These are phyloP conservation scores for Petrolisthes manimaculis DNA, from an alignment of 2,888 invertebrate genomes.

Conservation along the genomic window DNA sequence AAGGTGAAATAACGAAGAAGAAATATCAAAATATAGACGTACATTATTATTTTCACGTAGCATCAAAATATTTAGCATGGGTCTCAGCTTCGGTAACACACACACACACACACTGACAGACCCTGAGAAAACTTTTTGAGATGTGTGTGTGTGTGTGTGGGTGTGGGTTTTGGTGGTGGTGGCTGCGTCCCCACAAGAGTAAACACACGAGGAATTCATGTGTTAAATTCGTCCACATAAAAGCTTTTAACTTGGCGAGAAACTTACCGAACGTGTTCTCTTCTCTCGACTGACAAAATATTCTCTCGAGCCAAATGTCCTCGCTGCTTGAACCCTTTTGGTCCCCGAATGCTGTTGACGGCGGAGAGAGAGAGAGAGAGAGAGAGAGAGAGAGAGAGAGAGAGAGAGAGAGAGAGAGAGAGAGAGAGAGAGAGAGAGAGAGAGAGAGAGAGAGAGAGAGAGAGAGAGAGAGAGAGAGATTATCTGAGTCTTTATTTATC, in stretches of 20 bases:
- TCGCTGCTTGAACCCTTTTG: no score
- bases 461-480: constrained; percentile 1
- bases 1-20: not conserved
- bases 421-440: constrained; percentile 19
- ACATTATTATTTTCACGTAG: no score
- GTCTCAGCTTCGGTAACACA: no score
- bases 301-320: not conserved
- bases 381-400: constrained; percentile 19
- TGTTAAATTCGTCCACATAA: constrained; percentile 37
- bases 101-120: no score
- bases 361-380: constrained; percentile 15
- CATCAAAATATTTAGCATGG: no score
- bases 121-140: no score
- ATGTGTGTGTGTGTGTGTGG: not conserved
- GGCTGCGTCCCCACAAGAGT: constrained; percentile 27
- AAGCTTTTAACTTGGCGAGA: constrained; percentile 35
- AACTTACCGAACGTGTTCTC: constrained; percentile 20
- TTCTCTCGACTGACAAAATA: constrained; percentile 24
- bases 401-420: constrained; percentile 18
- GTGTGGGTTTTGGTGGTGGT: not conserved
- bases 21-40: no score
- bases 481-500: not conserved
- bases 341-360: not conserved
- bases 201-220: constrained; percentile 48
- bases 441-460: constrained; percentile 13